Evolutionary conservation across 2,113 vertebrate genomes (phyloP), one percentile per base, ranked within the genome.

Genomic region (Oenanthe melanoleuca): DNA sequence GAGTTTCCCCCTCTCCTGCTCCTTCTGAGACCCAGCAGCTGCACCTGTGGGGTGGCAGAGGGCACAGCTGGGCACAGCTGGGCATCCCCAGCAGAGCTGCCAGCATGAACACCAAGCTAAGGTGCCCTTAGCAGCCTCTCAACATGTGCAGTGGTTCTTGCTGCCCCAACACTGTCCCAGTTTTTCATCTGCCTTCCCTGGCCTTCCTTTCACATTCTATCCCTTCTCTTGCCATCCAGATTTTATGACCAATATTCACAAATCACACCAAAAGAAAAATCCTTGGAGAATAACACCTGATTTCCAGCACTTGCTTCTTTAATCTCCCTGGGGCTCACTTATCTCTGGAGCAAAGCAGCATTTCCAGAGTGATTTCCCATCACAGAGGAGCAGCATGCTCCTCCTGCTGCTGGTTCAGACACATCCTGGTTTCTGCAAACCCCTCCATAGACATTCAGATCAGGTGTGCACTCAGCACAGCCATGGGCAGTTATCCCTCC

Each of bases 1-100:
- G 49, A 60, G 17, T 23, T 70, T 45, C 31, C 13, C 31, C 69
- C 28, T 57, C 25, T 75, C 28, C 50, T 80, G 22, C 20, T 83
- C 17, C 23, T 88, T 49, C 78, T 38, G 33, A 82, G 40, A 38
- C 33, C 21, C 57, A 90, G 66, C 28, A 52, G n/a, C 42, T 34
- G n/a, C 33, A 34, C 1, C 2, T 34, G 10, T 5, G 2, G n/a
- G 52, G 40, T 12, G 57, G 55, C 59, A 56, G 57, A 65, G 16
- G 67, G 21, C 78, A 77, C 49, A 83, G 45, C 69, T 53, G 70
- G 89, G 23, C 73, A 84, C 56, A 64, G n/a, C 65, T 86, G 75
- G 69, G 23, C 33, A 59, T 18, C 23, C 47, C 31, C 40, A 69
- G 57, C 29, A 34, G 49, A 50, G 33, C 19, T 72, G 13, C 38